Conservation (phyloP, 2,888 invertebrate genomes). For the Branchipolynoe longqiensis region DNA sequence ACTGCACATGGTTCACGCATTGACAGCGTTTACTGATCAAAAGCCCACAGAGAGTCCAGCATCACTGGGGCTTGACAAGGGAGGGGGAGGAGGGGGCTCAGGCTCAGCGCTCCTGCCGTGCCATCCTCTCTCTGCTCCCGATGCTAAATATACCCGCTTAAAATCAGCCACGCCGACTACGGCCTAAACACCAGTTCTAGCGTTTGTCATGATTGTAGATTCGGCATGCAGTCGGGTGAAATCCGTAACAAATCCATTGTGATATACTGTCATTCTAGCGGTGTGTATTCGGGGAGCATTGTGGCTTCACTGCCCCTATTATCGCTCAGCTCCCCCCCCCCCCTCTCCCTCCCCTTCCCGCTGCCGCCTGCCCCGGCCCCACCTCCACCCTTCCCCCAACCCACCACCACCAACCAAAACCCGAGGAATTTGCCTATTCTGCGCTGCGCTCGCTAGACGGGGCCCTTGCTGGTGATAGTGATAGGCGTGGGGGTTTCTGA, state of each 20-base stretch:
- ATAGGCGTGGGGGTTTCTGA: neutral
- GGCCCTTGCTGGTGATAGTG: too few relatives aligned
- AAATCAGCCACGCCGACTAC: neutral
- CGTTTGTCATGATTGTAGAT: neutral
- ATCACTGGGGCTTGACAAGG: slow-evolving; percentile 46
- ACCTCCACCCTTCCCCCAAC: too few relatives aligned
- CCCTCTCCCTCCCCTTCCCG: too few relatives aligned
- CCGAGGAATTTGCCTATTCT: neutral
- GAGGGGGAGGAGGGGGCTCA: too few relatives aligned
- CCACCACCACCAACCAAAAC: too few relatives aligned
- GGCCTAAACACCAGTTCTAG: neutral
- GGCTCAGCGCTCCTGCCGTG: neutral
- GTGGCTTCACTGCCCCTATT: slow-evolving; percentile 29
- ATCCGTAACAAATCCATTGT: slow-evolving; percentile 34
- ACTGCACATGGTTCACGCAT: slow-evolving; percentile 45
- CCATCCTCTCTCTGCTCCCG: neutral
- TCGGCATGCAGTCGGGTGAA: neutral
- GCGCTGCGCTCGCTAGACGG: neutral
- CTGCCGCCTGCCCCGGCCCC: too few relatives aligned
- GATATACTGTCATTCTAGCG: slow-evolving; percentile 31
- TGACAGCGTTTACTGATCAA: slow-evolving; percentile 42
- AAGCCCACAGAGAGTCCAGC: slow-evolving; percentile 9
- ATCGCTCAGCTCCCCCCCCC: slow-evolving; percentile 10
- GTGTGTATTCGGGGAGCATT: slow-evolving; percentile 1
- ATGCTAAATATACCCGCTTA: neutral